Conservation (phyloP, 2,797 vertebrate genomes). For the Poeciliopsis gracilis region DNA sequence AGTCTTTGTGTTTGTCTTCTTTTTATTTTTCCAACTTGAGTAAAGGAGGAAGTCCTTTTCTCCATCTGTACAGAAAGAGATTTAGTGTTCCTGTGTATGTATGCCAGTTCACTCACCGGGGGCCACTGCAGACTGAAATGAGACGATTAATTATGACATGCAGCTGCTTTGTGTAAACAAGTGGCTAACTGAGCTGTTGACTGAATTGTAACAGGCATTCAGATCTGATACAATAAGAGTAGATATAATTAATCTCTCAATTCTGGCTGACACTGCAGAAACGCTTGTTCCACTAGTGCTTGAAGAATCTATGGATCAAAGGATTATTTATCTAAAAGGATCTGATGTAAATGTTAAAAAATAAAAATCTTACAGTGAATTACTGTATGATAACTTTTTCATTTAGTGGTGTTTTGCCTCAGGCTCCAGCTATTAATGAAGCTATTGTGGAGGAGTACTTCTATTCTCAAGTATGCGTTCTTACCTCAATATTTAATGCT, state of each 20-base stretch:
- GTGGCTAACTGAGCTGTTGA: neutral
- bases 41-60: neutral
- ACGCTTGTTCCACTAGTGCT: neutral
- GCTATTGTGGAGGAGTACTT: neutral
- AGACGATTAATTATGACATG: neutral
- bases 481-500: neutral
- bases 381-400: neutral
- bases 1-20: neutral
- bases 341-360: neutral
- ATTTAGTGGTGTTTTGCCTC: neutral
- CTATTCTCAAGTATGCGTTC: neutral
- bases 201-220: neutral
- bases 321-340: neutral
- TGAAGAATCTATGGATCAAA: neutral
- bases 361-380: neutral
- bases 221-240: neutral
- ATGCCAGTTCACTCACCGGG: neutral
- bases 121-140: neutral
- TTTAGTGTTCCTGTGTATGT: neutral
- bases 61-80: neutral
- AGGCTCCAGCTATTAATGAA: neutral
- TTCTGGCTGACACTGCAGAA: neutral
- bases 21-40: neutral
- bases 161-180: constrained; percentile 1
- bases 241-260: neutral